Evolutionary conservation across 2,888 invertebrate species (phyloP).

Genomic region (Arge pagana): DNA sequence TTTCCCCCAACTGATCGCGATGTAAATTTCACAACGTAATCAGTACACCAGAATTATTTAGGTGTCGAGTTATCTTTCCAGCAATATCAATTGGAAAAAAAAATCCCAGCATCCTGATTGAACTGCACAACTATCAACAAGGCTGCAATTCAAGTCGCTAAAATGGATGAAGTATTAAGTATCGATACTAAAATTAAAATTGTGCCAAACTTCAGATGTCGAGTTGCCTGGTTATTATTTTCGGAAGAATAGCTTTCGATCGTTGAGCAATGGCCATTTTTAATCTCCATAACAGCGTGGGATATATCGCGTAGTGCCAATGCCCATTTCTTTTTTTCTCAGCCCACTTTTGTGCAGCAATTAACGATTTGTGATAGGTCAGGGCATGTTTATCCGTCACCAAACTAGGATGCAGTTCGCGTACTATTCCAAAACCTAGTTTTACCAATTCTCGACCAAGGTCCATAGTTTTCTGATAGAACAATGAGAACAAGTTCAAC

Average conservation of each 20-base stretch:
- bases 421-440: slow-evolving; percentile 54
- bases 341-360: slow-evolving; percentile 58
- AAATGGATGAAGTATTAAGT: too few species aligned
- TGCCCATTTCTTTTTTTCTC: slow-evolving; percentile 59
- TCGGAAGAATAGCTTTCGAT: slow-evolving; percentile 38
- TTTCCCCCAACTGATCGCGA: too few species aligned
- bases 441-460: slow-evolving; percentile 62
- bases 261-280: slow-evolving; percentile 37
- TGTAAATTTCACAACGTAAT: too few species aligned
- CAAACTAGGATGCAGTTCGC: slow-evolving; percentile 41
- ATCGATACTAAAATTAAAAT: too few species aligned
- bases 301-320: slow-evolving; percentile 58
- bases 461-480: slow-evolving; percentile 55
- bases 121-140: too few species aligned
- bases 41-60: too few species aligned
- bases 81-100: too few species aligned
- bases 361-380: slow-evolving; percentile 55
- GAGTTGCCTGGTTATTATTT: slow-evolving; percentile 29
- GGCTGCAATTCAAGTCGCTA: too few species aligned
- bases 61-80: too few species aligned
- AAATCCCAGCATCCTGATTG: too few species aligned
- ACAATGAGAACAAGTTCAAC: neutral
- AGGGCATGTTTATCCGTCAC: slow-evolving; percentile 47
- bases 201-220: slow-evolving; percentile 31
- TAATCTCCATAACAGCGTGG: slow-evolving; percentile 50